A percentile compares a stretch with the other conserved stretches of the same genome.
Evolutionary conservation across 2,113 vertebrate genomes (phyloP).

Genomic region (Gallinago paraguaiae): DNA sequence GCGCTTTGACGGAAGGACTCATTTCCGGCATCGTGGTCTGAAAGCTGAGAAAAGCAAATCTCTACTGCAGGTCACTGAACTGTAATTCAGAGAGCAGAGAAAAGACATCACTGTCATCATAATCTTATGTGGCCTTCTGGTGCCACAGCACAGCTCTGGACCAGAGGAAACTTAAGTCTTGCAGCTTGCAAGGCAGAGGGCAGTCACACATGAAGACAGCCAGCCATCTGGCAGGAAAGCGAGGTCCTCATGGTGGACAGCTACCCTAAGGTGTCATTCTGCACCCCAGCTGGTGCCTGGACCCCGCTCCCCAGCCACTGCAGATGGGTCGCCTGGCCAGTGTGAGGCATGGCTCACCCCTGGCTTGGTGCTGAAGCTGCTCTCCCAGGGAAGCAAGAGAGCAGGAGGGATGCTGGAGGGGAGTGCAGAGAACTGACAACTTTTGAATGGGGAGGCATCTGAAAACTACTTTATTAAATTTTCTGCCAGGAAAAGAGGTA

Average conservation of each 20-base stretch:
- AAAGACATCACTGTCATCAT: background rate
- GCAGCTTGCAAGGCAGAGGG: background rate
- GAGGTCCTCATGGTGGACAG: background rate
- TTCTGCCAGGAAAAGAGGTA: background rate
- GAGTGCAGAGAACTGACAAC: background rate
- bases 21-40: background rate
- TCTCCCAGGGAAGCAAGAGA: background rate
- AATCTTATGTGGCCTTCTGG: background rate
- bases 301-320: background rate
- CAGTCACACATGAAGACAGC: background rate
- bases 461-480: background rate
- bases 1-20: rapidly evolving
- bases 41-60: slow-evolving; percentile 13
- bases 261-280: background rate
- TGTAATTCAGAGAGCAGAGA: background rate
- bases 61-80: background rate
- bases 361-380: background rate
- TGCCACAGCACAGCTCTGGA: background rate
- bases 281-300: rapidly evolving
- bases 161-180: background rate
- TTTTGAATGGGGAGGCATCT: background rate
- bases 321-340: background rate
- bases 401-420: background rate
- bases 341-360: rapidly evolving
- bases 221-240: background rate